Evolutionary conservation across 2,797 vertebrate genomes (phyloP), one percentile per base, ranked within the genome.

Genomic region (Eulemur mongoz): DNA sequence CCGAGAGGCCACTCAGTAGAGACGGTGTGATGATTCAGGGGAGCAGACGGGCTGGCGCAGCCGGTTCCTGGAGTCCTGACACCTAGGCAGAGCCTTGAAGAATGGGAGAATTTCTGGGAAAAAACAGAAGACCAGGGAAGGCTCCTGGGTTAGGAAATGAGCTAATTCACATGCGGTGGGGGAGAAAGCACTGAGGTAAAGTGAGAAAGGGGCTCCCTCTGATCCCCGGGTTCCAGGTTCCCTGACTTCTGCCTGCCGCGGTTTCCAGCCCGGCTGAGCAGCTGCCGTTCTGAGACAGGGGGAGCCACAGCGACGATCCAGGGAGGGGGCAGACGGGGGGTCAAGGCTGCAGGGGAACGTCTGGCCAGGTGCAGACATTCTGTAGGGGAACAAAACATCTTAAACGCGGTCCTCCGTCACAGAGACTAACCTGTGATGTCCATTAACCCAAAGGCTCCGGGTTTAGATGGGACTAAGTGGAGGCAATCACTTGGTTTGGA

Each of bases 1-100:
- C 8, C 40, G 25, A 61, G 8, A 23, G 0, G 6, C 18, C 7
- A 15, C 1, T 57, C 27, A 10, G 12, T 25, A 13, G 43, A 40
- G 1, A 2, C 1, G 23, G 2, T 8, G 5, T 5, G 45, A 38
- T 2, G 50, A 22, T 6, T 7, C 57, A 52, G 38, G 15, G 14
- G 59, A 9, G 7, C 4, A 65, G 11, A n/a, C 5, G 8, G n/a
- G 14, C 5, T 14, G 7, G 48, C 11, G 1, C 40, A 38, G 23
- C 18, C 17, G 2, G 45, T 25, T 6, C 17, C 17, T 10, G 17
- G 57, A 30, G 23, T n/a, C 11, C 2, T 48, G 13, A 2, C 6
- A 1, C 20, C 6, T 52, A 25, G 9, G 13, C 18, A 69, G 63
- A 80, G 9, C 38, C 76, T 13, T 57, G 52, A 81, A 59, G 6